phyloP scores from a whole-genome alignment of 2,888 invertebrate genomes.

The Ryuthela nishihirai region DNA sequence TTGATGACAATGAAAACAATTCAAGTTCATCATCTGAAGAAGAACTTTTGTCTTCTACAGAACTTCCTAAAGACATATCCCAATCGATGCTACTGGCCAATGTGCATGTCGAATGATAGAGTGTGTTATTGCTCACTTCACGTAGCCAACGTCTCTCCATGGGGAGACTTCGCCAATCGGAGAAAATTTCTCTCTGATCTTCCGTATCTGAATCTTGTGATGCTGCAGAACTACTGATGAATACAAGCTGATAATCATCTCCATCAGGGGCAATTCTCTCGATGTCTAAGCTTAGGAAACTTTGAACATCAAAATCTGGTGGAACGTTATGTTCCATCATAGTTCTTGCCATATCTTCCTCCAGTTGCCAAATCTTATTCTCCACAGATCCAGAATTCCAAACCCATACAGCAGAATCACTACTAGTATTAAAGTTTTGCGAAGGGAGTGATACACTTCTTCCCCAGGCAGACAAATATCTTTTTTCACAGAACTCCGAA shows the following conservation, averaged over 20 bases:
- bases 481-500: too few species aligned
- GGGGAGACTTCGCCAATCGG: background rate
- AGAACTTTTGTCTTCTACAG: background rate
- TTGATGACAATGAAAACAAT: too few species aligned
- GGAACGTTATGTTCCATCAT: constrained; percentile 5
- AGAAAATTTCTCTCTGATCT: background rate
- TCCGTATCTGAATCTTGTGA: constrained; percentile 18
- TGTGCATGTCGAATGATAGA: too few species aligned
- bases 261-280: constrained; percentile 58
- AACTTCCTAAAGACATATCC: background rate
- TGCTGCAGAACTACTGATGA: constrained; percentile 68
- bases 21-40: background rate
- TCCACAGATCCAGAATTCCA: constrained; percentile 35
- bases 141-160: too few species aligned
- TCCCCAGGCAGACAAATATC: too few species aligned
- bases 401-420: too few species aligned
- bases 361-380: constrained; percentile 30
- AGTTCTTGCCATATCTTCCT: constrained; percentile 27
- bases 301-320: constrained; percentile 18
- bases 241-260: constrained; percentile 77
- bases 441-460: too few species aligned
- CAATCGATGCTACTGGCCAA: background rate
- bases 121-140: too few species aligned
- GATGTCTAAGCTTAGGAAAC: constrained; percentile 54
- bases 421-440: too few species aligned